Evolutionary conservation across 2,888 invertebrate species (phyloP).

Genomic region (Dasypolia templi): DNA sequence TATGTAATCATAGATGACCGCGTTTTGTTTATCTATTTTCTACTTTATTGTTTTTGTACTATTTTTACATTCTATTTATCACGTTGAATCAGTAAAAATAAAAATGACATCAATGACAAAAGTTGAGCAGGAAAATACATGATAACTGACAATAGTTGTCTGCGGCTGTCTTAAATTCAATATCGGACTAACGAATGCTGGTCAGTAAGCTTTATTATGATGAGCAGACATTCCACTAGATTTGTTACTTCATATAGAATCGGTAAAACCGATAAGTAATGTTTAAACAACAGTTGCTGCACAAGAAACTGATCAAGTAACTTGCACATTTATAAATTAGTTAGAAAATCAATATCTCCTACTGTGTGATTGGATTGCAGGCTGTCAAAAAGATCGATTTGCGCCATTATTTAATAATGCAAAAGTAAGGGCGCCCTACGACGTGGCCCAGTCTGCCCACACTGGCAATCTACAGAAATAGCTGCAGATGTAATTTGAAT

Average conservation of each 20-base stretch:
- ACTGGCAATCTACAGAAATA: slow-evolving; percentile 64
- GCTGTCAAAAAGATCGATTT: slow-evolving; percentile 52
- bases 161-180: slow-evolving; percentile 37
- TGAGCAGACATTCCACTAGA: slow-evolving; percentile 14
- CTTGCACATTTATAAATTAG: slow-evolving; percentile 50
- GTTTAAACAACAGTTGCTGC: background rate
- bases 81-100: slow-evolving; percentile 31
- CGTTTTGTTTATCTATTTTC: slow-evolving; percentile 48
- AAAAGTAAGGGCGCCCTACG: slow-evolving; percentile 54
- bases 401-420: slow-evolving; percentile 67
- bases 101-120: slow-evolving; percentile 22
- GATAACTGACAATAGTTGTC: slow-evolving; percentile 35
- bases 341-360: slow-evolving; percentile 65
- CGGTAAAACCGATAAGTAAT: background rate
- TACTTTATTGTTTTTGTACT: slow-evolving; percentile 34
- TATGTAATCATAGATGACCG: slow-evolving; percentile 46
- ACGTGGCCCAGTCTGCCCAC: slow-evolving; percentile 52
- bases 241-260: background rate
- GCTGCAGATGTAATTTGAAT: slow-evolving; percentile 75
- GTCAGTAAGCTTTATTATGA: slow-evolving; percentile 17
- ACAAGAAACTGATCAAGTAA: slow-evolving; percentile 33
- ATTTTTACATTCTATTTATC: slow-evolving; percentile 18
- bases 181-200: slow-evolving; percentile 21
- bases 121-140: slow-evolving; percentile 36
- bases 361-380: slow-evolving; percentile 54